Percentiles rank a stretch among this genome's conserved stretches.
phyloP scores from a whole-genome alignment of 2,888 invertebrate species.

The Spilosoma lubricipeda region DNA sequence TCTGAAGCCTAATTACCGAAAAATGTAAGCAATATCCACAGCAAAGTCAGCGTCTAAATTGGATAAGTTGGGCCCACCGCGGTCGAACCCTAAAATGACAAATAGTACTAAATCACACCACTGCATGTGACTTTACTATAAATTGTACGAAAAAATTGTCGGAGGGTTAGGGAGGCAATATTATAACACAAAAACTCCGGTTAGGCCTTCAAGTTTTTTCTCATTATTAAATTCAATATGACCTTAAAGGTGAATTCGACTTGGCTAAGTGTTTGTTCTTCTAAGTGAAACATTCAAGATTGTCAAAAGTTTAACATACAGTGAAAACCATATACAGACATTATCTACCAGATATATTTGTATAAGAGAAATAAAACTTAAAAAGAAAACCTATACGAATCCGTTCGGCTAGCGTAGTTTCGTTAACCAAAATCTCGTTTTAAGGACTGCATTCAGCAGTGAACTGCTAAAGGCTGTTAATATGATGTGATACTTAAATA shows the following conservation, averaged over 20 bases:
- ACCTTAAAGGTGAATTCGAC: conserved; percentile 3
- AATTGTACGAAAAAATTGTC: conserved; percentile 67
- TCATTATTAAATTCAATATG: conserved; percentile 46
- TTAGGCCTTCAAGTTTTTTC: conserved; percentile 50
- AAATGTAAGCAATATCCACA: conserved; percentile 32
- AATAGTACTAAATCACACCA: conserved; percentile 74
- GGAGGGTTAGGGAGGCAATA: conserved; percentile 50
- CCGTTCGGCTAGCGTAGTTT: no score
- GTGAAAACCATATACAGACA: neutral
- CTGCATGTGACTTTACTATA: conserved; percentile 76
- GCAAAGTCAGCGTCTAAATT: conserved; percentile 52
- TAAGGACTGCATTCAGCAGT: no score
- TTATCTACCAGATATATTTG: neutral
- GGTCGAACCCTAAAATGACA: conserved; percentile 66
- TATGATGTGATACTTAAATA: no score
- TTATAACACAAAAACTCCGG: conserved; percentile 51
- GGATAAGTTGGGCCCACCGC: conserved; percentile 56
- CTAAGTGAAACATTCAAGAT: no score
- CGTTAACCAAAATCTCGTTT: no score
- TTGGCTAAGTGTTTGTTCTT: no score
- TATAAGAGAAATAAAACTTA: no score
- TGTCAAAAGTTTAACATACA: neutral
- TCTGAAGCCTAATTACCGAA: conserved; percentile 34
- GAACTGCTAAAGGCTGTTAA: no score
- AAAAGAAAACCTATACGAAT: no score